Evolutionary conservation across 2,888 invertebrate genomes (phyloP).

Genomic region (Drosophila rellima): DNA sequence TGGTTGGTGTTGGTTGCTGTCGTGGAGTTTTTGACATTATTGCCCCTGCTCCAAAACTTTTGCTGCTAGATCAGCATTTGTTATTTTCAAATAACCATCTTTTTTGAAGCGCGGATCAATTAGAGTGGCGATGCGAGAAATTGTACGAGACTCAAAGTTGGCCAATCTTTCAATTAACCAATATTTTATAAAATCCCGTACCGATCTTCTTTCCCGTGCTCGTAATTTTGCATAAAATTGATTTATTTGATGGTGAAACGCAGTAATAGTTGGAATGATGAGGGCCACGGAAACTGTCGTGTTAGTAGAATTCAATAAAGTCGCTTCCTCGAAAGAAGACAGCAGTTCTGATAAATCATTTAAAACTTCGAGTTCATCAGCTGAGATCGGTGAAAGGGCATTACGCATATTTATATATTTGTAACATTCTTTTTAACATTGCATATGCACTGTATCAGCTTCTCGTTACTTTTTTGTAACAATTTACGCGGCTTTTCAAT

Average conservation of each 20-base stretch:
- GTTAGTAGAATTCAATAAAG: slow-evolving; percentile 15
- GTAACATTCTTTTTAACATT: slow-evolving; percentile 16
- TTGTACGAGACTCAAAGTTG: not conserved
- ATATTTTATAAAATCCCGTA: not conserved
- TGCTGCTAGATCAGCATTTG: slow-evolving; percentile 24
- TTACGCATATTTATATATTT: slow-evolving; percentile 13
- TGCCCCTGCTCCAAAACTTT: slow-evolving; percentile 26
- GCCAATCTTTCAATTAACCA: slow-evolving; percentile 12
- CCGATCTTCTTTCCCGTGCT: slow-evolving; percentile 6
- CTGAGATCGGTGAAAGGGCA: slow-evolving; percentile 4
- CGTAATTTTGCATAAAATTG: slow-evolving; percentile 13
- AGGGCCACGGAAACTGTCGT: slow-evolving; percentile 19
- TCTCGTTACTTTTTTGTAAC: slow-evolving; percentile 28
- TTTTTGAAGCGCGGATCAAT: slow-evolving; percentile 25
- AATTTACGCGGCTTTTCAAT: slow-evolving; percentile 10
- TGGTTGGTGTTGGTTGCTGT: slow-evolving; percentile 2
- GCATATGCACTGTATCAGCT: slow-evolving; percentile 23
- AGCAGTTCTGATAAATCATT: slow-evolving; percentile 16
- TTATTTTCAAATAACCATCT: slow-evolving; percentile 3
- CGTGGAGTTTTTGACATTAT: not conserved
- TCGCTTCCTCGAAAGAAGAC: slow-evolving; percentile 22
- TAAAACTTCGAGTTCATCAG: slow-evolving; percentile 10
- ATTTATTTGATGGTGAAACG: slow-evolving; percentile 19
- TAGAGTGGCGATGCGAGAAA: slow-evolving; percentile 16
- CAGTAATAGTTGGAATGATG: slow-evolving; percentile 20